These are phyloP conservation scores for Lagocephalus sceleratus DNA, from an alignment of 2,797 vertebrate species.

Conservation along the genomic window DNA sequence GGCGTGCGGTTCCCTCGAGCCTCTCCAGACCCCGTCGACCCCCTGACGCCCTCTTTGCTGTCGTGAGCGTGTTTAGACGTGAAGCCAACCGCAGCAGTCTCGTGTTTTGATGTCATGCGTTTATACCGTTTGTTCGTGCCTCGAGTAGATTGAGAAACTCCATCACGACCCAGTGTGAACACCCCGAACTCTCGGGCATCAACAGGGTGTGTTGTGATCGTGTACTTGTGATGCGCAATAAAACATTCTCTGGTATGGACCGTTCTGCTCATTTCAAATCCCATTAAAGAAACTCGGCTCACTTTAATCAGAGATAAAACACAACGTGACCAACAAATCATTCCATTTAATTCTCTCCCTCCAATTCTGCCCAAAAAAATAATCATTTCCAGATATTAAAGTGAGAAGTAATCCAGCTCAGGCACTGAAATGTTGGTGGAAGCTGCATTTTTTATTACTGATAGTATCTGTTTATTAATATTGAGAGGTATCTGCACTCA, in stretches of 20 bases:
- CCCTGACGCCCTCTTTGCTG: constrained; percentile 35
- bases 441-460: too few relatives aligned
- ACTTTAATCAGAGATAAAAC: constrained; percentile 55
- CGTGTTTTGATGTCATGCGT: constrained; percentile 35
- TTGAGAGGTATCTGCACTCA: too few relatives aligned
- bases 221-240: constrained; percentile 53
- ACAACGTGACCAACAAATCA: constrained; percentile 31
- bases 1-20: constrained; percentile 22
- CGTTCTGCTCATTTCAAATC: constrained; percentile 11
- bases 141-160: constrained; percentile 14
- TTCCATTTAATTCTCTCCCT: constrained; percentile 47
- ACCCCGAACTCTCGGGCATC: constrained; percentile 9
- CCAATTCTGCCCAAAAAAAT: constrained; percentile 10
- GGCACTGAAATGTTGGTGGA: too few relatives aligned
- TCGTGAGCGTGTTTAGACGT: constrained; percentile 47
- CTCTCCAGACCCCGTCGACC: constrained; percentile 22
- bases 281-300: constrained; percentile 3
- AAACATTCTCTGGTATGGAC: constrained; percentile 33
- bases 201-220: constrained; percentile 41
- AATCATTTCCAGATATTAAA: constrained; percentile 45
- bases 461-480: too few relatives aligned
- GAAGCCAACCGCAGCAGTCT: constrained; percentile 25
- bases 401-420: constrained; percentile 52
- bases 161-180: constrained; percentile 46
- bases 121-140: constrained; percentile 21